phyloP scores from a whole-genome alignment of 2,113 vertebrate genomes.

The Puma concolor region DNA sequence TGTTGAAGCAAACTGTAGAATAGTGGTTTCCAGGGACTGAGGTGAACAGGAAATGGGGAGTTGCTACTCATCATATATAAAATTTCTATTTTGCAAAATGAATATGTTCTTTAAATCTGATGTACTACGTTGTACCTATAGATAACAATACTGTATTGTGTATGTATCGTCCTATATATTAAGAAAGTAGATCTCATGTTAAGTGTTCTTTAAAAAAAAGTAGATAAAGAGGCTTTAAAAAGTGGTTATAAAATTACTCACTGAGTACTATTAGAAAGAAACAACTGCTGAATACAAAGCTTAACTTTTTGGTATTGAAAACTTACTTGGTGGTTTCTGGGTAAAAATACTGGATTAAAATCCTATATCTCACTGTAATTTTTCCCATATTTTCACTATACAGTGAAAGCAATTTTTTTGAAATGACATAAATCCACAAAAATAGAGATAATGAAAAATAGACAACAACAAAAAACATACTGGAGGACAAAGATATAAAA shows the following conservation, averaged over 20 bases:
- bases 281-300: neutral
- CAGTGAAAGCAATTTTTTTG: neutral
- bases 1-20: neutral
- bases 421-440: neutral
- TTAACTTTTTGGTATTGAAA: neutral
- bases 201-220: neutral
- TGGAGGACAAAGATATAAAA: neutral
- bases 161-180: neutral
- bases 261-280: neutral
- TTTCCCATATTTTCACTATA: neutral
- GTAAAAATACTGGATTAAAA: neutral
- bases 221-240: neutral
- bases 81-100: neutral
- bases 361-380: neutral
- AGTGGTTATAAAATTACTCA: neutral
- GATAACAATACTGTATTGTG: neutral
- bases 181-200: neutral
- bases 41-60: neutral
- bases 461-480: neutral
- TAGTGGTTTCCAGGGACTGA: neutral
- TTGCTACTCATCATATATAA: neutral
- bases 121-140: neutral
- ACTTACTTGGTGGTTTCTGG: neutral
- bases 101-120: neutral
- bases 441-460: neutral